These are phyloP conservation scores for Jaculus jaculus DNA, from an alignment of 2,113 vertebrate genomes.

Conservation along the genomic window DNA sequence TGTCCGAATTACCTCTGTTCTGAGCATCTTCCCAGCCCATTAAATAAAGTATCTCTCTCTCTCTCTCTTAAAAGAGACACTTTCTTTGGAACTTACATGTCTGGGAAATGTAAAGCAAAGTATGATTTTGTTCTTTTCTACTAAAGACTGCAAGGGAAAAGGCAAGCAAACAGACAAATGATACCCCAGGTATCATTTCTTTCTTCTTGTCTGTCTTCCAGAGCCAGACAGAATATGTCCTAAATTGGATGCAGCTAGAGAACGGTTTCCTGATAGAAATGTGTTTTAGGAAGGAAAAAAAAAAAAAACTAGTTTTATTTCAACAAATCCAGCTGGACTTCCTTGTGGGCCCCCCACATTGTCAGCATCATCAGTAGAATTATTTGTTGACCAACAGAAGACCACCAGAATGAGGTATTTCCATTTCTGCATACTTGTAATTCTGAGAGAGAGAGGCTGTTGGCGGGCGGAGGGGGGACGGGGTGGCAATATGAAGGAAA, in stretches of 20 bases:
- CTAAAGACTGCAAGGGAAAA: not conserved
- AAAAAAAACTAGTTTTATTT: slow-evolving; percentile 64
- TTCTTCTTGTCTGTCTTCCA: slow-evolving; percentile 41
- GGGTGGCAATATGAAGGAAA: not conserved
- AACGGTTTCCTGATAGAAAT: slow-evolving; percentile 61
- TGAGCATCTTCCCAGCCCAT: not conserved
- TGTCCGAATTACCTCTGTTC: not conserved
- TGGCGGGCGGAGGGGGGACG: not conserved
- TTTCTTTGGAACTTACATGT: slow-evolving; percentile 23
- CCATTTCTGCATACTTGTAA: slow-evolving; percentile 38
- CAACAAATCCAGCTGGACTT: slow-evolving; percentile 73
- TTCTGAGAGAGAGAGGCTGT: not conserved
- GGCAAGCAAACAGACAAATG: not conserved
- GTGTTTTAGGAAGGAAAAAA: slow-evolving; percentile 61
- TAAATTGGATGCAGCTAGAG: slow-evolving; percentile 32
- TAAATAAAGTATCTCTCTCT: too few species aligned
- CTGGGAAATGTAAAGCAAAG: slow-evolving; percentile 21
- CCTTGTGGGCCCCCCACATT: slow-evolving; percentile 70
- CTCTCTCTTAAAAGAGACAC: not conserved
- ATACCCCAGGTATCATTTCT: not conserved
- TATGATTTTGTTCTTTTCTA: slow-evolving; percentile 50
- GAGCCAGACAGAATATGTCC: slow-evolving; percentile 21
- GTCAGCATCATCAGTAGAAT: slow-evolving; percentile 59
- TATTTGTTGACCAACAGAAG: slow-evolving; percentile 68
- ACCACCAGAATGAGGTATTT: slow-evolving; percentile 50